Conservation (phyloP, 2,113 vertebrate genomes). For the Zosterops lateralis region DNA sequence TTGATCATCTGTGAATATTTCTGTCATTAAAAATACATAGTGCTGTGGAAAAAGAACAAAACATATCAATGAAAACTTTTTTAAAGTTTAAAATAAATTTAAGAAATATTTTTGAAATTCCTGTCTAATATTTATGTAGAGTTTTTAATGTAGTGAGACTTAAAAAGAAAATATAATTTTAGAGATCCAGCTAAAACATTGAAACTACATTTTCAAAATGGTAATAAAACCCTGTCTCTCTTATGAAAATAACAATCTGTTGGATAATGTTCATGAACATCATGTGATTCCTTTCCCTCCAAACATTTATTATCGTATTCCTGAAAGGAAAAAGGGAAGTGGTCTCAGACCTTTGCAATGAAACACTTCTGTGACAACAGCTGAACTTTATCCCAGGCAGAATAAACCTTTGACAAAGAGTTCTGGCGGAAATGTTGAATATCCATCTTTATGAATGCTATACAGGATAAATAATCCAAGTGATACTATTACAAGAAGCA, state of each 20-base stretch:
- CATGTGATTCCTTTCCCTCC: not conserved
- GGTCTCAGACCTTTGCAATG: conserved; percentile 12
- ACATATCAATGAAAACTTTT: not conserved
- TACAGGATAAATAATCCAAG: conserved; percentile 13
- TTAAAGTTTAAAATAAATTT: not conserved
- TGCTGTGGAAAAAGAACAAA: not conserved
- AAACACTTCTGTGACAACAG: conserved; percentile 16
- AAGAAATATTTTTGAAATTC: not conserved
- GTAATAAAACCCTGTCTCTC: not conserved
- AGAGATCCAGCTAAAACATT: not conserved
- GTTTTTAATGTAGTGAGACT: not conserved
- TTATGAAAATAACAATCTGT: not conserved
- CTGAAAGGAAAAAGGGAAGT: conserved; percentile 14
- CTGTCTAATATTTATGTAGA: not conserved
- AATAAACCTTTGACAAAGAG: not conserved
- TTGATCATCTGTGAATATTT: not conserved
- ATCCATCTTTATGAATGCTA: conserved; percentile 41
- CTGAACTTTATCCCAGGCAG: conserved; percentile 23
- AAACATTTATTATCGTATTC: not conserved
- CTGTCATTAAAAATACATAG: not conserved
- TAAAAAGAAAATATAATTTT: not conserved
- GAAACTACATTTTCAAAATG: not conserved
- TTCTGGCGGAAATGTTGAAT: conserved; percentile 31
- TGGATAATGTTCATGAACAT: not conserved
- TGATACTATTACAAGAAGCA: conserved; percentile 54